Conservation (phyloP, 2,113 vertebrate species). For the Daubentonia madagascariensis region DNA sequence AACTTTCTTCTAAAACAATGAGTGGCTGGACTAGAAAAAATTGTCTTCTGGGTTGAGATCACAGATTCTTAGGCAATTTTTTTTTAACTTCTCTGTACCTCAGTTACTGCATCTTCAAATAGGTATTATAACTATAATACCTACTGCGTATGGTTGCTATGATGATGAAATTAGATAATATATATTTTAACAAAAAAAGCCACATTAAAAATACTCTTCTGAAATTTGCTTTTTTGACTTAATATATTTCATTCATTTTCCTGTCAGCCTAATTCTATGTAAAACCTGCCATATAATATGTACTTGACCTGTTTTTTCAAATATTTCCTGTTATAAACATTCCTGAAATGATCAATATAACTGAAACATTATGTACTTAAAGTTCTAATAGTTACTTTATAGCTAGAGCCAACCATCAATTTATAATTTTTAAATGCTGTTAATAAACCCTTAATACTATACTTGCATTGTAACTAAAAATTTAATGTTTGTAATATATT, state of each 20-base stretch:
- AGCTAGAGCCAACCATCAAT: neutral
- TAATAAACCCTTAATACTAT: neutral
- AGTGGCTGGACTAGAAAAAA: neutral
- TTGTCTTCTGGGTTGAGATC: neutral
- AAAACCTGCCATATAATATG: neutral
- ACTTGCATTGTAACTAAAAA: neutral
- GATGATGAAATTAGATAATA: neutral
- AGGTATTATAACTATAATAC: neutral
- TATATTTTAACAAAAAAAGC: neutral
- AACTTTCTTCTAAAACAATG: neutral
- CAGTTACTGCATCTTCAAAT: neutral
- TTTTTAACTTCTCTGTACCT: neutral
- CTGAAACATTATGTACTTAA: neutral
- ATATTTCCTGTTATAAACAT: neutral
- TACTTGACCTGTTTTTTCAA: neutral
- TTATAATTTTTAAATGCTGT: neutral
- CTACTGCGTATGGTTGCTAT: neutral
- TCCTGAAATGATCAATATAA: neutral
- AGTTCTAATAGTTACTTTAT: neutral
- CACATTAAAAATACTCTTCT: neutral
- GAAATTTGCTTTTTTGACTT: constrained; percentile 9
- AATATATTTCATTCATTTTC: neutral
- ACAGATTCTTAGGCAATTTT: neutral
- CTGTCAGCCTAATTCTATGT: neutral
- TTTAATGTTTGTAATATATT: neutral